phyloP scores from a whole-genome alignment of 2,113 vertebrate species.

The Cariama cristata region DNA sequence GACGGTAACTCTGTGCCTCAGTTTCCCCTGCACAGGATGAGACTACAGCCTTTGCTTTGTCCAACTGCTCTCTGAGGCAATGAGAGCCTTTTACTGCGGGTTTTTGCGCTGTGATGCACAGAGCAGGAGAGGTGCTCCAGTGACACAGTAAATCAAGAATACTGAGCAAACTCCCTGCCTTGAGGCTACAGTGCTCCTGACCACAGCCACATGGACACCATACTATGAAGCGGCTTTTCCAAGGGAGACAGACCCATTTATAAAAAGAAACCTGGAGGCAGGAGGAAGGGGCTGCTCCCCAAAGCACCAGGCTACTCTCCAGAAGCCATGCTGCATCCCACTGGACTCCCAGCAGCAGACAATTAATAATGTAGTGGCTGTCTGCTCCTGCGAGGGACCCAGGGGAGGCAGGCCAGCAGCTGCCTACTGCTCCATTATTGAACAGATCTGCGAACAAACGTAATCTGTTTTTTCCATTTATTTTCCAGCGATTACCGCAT shows the following conservation, averaged over 20 bases:
- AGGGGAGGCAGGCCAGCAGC: slow-evolving; percentile 33
- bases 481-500: neutral
- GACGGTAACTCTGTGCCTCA: neutral
- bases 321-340: neutral
- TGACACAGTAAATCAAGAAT: neutral
- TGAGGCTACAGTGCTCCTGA: neutral
- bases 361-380: slow-evolving; percentile 52
- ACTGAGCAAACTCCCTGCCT: neutral
- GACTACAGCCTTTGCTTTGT: neutral
- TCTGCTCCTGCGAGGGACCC: neutral
- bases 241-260: neutral
- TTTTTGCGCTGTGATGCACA: rapidly evolving
- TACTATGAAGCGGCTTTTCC: rapidly evolving
- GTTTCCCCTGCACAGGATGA: neutral
- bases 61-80: rapidly evolving
- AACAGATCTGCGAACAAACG: slow-evolving; percentile 31
- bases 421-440: slow-evolving; percentile 55
- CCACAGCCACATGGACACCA: neutral
- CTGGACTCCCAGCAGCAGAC: neutral
- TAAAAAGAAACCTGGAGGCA: neutral
- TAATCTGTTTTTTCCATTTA: slow-evolving; percentile 39
- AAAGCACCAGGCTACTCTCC: neutral
- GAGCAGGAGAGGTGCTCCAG: neutral
- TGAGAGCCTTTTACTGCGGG: neutral
- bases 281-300: neutral